phyloP scores from a whole-genome alignment of 2,888 invertebrate genomes.

The Euplagia quadripunctaria region DNA sequence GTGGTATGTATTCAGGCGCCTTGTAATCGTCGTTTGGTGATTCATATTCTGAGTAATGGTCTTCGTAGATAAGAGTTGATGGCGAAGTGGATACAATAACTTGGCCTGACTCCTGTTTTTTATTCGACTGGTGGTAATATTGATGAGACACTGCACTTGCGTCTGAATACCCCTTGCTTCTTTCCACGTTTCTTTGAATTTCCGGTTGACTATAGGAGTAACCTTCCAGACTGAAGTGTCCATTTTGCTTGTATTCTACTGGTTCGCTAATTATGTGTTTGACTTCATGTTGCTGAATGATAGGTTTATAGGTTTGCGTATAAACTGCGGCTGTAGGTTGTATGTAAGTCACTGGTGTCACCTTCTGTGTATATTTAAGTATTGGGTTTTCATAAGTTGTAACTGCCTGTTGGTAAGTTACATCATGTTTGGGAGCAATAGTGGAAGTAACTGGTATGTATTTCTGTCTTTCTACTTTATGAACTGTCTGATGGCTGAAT shows the following conservation, averaged over 20 bases:
- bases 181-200: constrained; percentile 73
- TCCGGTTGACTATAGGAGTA: constrained; percentile 78
- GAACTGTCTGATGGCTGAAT: constrained; percentile 75
- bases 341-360: constrained; percentile 67
- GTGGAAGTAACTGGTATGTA: constrained; percentile 68
- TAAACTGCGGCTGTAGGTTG: constrained; percentile 70
- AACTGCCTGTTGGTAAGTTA: constrained; percentile 60
- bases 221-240: constrained; percentile 66
- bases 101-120: constrained; percentile 63
- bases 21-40: constrained; percentile 66
- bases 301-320: constrained; percentile 71
- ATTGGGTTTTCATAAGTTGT: constrained; percentile 75
- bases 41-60: constrained; percentile 75
- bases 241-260: constrained; percentile 64
- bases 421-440: constrained; percentile 58
- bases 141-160: constrained; percentile 80
- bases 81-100: constrained; percentile 77
- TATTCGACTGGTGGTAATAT: constrained; percentile 69
- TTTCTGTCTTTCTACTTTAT: constrained; percentile 69
- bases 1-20: constrained; percentile 66
- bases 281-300: constrained; percentile 68
- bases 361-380: constrained; percentile 67
- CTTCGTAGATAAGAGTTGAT: constrained; percentile 75
- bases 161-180: constrained; percentile 72
- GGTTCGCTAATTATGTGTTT: constrained; percentile 66